Conservation (phyloP, 2,113 vertebrate genomes). For the Colaptes auratus region DNA sequence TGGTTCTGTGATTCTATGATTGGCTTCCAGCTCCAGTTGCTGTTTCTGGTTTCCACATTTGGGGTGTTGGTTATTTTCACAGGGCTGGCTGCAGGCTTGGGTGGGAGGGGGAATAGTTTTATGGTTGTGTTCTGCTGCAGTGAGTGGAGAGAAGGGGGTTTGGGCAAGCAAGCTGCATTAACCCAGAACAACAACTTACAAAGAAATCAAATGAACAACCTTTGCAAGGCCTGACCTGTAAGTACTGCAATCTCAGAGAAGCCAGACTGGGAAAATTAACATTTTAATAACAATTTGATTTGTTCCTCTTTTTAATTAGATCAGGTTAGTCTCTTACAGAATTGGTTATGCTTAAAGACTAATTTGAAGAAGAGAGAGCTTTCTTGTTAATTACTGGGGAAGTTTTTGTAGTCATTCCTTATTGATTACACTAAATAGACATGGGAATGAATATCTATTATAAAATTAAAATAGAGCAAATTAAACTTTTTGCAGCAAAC, state of each 20-base stretch:
- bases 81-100: too few species aligned
- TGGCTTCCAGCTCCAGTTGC: too few species aligned
- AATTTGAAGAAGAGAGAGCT: not conserved
- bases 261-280: not conserved
- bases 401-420: not conserved
- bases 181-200: not conserved
- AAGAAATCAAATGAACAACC: not conserved
- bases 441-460: not conserved
- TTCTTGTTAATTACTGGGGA: not conserved
- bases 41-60: too few species aligned
- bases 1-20: too few species aligned
- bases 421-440: not conserved
- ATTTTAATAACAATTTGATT: constrained; percentile 28
- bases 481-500: constrained; percentile 7
- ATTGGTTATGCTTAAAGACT: not conserved
- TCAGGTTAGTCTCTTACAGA: not conserved
- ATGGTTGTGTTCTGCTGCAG: too few species aligned
- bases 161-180: too few species aligned
- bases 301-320: not conserved
- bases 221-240: not conserved
- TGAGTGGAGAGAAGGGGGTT: too few species aligned
- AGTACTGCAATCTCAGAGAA: not conserved
- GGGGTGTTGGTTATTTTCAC: too few species aligned
- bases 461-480: not conserved
- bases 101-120: too few species aligned